These are phyloP conservation scores for Temnothorax longispinosus DNA, from an alignment of 1,140 invertebrate genomes.

Conservation along the genomic window DNA sequence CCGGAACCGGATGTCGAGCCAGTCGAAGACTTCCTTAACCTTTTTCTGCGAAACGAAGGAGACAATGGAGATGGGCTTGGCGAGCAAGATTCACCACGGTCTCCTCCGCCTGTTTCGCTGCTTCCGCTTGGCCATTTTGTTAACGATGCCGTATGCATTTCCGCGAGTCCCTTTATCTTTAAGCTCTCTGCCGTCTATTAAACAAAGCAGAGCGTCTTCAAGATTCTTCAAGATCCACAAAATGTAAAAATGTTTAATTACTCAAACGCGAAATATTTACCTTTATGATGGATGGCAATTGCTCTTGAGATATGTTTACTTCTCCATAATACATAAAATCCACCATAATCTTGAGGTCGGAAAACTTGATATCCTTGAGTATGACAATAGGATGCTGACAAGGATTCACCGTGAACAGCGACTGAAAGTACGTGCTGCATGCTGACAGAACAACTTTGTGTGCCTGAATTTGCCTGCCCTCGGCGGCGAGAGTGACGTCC, in stretches of 20 bases:
- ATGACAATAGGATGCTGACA: constrained; percentile 96
- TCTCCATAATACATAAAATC: constrained; percentile 97
- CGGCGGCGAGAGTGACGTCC: constrained; percentile 94
- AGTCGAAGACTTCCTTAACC: constrained; percentile 90
- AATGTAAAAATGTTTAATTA: background rate
- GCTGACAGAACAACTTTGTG: constrained; percentile 95
- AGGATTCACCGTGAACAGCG: constrained; percentile 93
- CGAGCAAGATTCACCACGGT: constrained; percentile 82
- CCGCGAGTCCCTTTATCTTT: constrained; percentile 94
- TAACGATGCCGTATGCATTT: constrained; percentile 91
- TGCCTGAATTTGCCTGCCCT: constrained; percentile 93
- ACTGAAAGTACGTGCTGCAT: constrained; percentile 94
- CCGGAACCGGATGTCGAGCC: constrained; percentile 88
- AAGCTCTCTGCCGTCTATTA: constrained; percentile 92
- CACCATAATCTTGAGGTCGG: constrained; percentile 94
- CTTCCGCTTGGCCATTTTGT: constrained; percentile 88
- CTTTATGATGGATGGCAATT: constrained; percentile 93
- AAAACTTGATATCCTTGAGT: constrained; percentile 94
- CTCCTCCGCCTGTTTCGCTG: constrained; percentile 77
- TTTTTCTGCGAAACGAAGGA: constrained; percentile 86
- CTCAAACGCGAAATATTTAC: constrained; percentile 76
- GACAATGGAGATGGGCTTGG: constrained; percentile 82
- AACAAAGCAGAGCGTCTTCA: background rate
- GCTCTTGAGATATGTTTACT: constrained; percentile 95
- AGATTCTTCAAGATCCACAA: background rate